These are phyloP conservation scores for Archaeoteleia sp. DNA, from an alignment of 2,888 invertebrate species.

Conservation along the genomic window DNA sequence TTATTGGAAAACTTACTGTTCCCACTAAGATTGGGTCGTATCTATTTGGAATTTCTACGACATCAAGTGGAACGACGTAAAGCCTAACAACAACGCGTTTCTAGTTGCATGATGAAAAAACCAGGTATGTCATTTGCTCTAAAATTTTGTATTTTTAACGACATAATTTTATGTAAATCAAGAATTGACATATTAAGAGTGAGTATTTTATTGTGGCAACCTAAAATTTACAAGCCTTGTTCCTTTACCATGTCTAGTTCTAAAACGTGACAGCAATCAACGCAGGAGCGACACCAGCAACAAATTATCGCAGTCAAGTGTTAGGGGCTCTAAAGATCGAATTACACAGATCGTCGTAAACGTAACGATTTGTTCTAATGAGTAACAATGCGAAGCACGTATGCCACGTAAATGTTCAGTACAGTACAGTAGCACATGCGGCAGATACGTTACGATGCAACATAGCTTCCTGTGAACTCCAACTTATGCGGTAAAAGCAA, in stretches of 20 bases:
- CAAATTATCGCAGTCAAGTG: slow-evolving; percentile 33
- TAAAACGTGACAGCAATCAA: slow-evolving; percentile 46
- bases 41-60: slow-evolving; percentile 44
- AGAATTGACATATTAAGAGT: slow-evolving; percentile 12
- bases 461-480: slow-evolving; percentile 47
- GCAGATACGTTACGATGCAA: slow-evolving; percentile 48
- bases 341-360: slow-evolving; percentile 43
- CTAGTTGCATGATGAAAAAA: slow-evolving; percentile 33
- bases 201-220: slow-evolving; percentile 8
- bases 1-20: slow-evolving; percentile 16
- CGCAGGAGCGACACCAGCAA: slow-evolving; percentile 38
- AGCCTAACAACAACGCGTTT: slow-evolving; percentile 34
- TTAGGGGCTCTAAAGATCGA: slow-evolving; percentile 40
- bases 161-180: too few relatives aligned
- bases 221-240: slow-evolving; percentile 19
- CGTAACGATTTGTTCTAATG: slow-evolving; percentile 37
- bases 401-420: slow-evolving; percentile 40
- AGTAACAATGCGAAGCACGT: slow-evolving; percentile 47
- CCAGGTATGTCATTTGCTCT: slow-evolving; percentile 11
- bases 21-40: slow-evolving; percentile 28
- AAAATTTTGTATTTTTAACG: not conserved
- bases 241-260: slow-evolving; percentile 30
- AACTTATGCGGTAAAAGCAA: slow-evolving; percentile 48
- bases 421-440: slow-evolving; percentile 47
- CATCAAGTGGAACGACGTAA: slow-evolving; percentile 45